Base-by-base conservation (phyloP, 1,140 invertebrate species). In the Delia radicum region DNA sequence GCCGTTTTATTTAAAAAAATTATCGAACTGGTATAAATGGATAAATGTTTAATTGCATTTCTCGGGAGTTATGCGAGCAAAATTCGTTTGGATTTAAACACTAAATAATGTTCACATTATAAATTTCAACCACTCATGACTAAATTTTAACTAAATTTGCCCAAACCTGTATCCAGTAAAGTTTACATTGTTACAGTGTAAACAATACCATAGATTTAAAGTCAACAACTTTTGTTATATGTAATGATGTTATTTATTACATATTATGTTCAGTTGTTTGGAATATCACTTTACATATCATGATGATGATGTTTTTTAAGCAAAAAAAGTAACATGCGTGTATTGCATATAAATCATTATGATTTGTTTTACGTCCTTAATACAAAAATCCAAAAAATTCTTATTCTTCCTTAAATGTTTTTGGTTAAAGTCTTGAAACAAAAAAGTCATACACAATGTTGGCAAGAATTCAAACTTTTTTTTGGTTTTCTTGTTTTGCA, bases 161-260 rank as follows among this genome's bases (percentile, higher is more conserved):
- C 21, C n/a, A n/a, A 69, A 69, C 65, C 2, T 69, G n/a, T 33
- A 37, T 21, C 37, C n/a, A n/a, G n/a, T n/a, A n/a, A n/a, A n/a
- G n/a, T n/a, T n/a, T n/a, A n/a, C n/a, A 69, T 37, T 69, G 65
- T 69, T 69, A 33, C 4, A 42, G 63, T 21, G 31, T 69, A 69
- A 69, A 37, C 29, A 18, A 69, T 29, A 69, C 65, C 18, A 55
- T 55, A 55, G 48, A 55, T 55, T 55, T 42, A 1, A 15, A 42
- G 10, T 15, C 37, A 33, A 33, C 7, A 33, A 15, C n/a, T 42
- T 21, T 21, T 5, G 6, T 55, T 21, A 7, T 55, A 55, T 18
- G n/a, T 48, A 48, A 15, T 48, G 42, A 15, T 48, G n/a, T 15
- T 48, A 48, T 48, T 48, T 15, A 12, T 48, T n/a, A 5, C 31